Evolutionary conservation across 2,888 invertebrate genomes (phyloP).

Genomic region (Lasioglossum malachurum): DNA sequence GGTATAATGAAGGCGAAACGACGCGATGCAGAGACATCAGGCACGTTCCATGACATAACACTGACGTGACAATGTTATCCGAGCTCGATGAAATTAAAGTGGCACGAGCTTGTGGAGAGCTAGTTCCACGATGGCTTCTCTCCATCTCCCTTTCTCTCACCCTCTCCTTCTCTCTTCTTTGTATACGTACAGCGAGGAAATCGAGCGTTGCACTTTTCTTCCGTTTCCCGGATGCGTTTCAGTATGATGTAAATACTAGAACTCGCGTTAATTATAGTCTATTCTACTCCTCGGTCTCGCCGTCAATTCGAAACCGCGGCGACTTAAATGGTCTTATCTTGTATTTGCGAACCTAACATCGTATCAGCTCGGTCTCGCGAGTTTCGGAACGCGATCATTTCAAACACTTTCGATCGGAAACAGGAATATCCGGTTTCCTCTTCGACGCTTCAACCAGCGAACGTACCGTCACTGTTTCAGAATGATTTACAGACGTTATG

Average conservation of each 20-base stretch:
- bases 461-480: not conserved
- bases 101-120: conserved; percentile 31
- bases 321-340: not conserved
- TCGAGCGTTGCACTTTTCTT: conserved; percentile 8
- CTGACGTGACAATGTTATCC: conserved; percentile 49
- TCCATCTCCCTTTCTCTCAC: not conserved
- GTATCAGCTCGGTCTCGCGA: not conserved
- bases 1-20: conserved; percentile 51
- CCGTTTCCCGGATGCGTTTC: conserved; percentile 10
- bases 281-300: not conserved
- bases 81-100: conserved; percentile 51
- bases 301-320: not conserved
- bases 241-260: conserved; percentile 9
- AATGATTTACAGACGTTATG: not conserved
- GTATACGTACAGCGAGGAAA: not conserved
- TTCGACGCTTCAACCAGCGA: not conserved
- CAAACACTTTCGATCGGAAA: not conserved
- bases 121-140: not conserved
- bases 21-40: conserved; percentile 20
- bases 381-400: not conserved
- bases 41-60: conserved; percentile 59
- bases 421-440: not conserved
- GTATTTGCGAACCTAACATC: not conserved
- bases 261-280: not conserved
- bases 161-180: not conserved